Conservation (phyloP, 2,797 vertebrate genomes). For the Malurus leucopterus region DNA sequence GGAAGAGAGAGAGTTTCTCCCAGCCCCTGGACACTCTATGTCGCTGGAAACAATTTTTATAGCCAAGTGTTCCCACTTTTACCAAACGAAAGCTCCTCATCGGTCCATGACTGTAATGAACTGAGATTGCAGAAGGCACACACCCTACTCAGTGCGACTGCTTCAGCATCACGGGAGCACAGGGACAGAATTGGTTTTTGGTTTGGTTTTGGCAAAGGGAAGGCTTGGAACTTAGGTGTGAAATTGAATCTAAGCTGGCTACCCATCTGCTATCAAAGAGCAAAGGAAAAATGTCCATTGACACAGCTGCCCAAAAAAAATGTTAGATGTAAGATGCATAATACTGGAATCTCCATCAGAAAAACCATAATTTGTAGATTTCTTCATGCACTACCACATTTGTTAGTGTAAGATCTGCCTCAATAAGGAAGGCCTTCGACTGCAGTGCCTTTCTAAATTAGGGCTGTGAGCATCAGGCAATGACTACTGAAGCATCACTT, state of each 20-base stretch:
- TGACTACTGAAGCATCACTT: not conserved
- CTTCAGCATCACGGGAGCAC: not conserved
- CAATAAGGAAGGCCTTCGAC: not conserved
- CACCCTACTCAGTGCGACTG: not conserved
- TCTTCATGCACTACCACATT: not conserved
- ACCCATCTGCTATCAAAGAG: not conserved
- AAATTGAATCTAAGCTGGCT: not conserved
- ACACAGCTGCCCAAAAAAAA: not conserved
- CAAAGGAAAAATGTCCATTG: not conserved
- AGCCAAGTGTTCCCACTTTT: not conserved
- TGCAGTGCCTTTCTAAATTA: not conserved
- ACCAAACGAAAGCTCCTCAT: not conserved
- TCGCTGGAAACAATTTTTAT: not conserved
- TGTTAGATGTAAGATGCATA: not conserved
- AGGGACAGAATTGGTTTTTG: not conserved
- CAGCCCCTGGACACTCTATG: not conserved
- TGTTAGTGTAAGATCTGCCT: not conserved
- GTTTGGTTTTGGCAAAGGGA: not conserved
- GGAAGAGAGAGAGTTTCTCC: not conserved
- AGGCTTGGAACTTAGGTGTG: not conserved
- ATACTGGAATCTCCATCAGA: not conserved
- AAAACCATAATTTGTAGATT: not conserved
- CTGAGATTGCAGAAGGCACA: not conserved
- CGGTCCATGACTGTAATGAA: accelerated
- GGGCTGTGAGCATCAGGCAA: not conserved